Percentiles rank a stretch among this genome's conserved stretches.
Evolutionary conservation across 2,888 invertebrate species (phyloP).

Genomic region (Aquatica leii): DNA sequence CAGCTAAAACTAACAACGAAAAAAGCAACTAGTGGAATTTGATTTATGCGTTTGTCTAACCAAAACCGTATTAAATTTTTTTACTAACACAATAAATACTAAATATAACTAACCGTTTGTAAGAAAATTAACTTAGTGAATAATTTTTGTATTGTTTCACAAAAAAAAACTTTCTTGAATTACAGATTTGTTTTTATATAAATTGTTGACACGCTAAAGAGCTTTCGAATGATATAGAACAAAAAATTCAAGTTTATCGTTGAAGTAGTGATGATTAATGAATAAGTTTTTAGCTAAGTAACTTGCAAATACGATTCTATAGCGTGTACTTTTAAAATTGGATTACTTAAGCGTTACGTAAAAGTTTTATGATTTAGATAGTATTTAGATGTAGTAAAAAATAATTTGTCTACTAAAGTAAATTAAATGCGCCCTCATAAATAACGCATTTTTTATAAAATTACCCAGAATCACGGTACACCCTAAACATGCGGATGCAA

Average conservation of each 20-base stretch:
- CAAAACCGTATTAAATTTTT: conserved; percentile 13
- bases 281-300: conserved; percentile 21
- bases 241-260: too few species aligned
- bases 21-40: conserved; percentile 20
- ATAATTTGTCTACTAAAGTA: conserved; percentile 3
- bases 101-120: too few species aligned
- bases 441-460: conserved; percentile 48
- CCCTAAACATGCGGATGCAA: conserved; percentile 53
- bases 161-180: too few species aligned
- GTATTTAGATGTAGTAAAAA: conserved; percentile 3
- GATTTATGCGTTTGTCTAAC: conserved; percentile 17
- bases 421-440: conserved; percentile 25
- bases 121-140: too few species aligned
- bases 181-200: not conserved
- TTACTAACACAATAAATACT: too few species aligned
- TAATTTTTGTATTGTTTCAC: too few species aligned
- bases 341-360: conserved; percentile 24
- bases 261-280: conserved; percentile 34
- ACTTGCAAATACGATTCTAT: conserved; percentile 27
- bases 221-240: too few species aligned
- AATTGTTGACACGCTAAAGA: not conserved
- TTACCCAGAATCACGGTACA: conserved; percentile 52
- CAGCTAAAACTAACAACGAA: conserved; percentile 4
- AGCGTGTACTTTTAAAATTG: conserved; percentile 26
- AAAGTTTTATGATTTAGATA: conserved; percentile 18